Evolutionary conservation across 2,888 invertebrate genomes (phyloP), one percentile per base, ranked within the genome.

Genomic region (Resseliella maxima): DNA sequence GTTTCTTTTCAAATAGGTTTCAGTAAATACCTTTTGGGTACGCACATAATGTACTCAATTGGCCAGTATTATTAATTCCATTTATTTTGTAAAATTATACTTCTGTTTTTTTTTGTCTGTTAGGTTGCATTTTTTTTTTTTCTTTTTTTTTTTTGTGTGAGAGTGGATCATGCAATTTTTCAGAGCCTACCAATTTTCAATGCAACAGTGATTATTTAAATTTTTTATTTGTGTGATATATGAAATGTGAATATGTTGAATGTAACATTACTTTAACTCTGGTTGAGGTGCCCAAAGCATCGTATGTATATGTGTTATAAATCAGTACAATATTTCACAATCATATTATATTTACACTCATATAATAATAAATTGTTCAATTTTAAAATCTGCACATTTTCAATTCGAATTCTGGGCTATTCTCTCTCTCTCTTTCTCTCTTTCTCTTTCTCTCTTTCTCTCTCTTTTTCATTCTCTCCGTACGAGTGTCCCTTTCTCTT

Each of bases 321-420:
- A 72, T 72, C 72, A 27, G 72, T 72, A 72, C 72, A 72, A 72
- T 72, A 72, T 72, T 72, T 72, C 72, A 72, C 72, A 72, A 72
- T 72, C 72, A 72, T 72, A 72, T 72, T 31, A 72, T 72, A 72
- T 72, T 72, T 72, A 72, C 72, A 72, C 72, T 72, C 72, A 72
- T 72, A 72, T 72, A 72, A 72, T 72, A 27, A 72, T 72, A 72
- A 72, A 72, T 72, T 27, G 72, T 72, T 72, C 72, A 72, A n/a
- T 72, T 72, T 72, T 21, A 72, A 72, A 21, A 2, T 50, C 21
- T 6, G 18, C 50, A 50, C 50, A 50, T 50, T 50, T 50, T 50
- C 2, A 8, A 50, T 2, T 50, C 10, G 8, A 12, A 50, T 12
- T 50, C n/a, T n/a, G n/a, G n/a, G n/a, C n/a, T n/a, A n/a, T n/a